These are phyloP conservation scores for Drosophila quadrilineata DNA, from an alignment of 1,140 invertebrate genomes.

Conservation along the genomic window DNA sequence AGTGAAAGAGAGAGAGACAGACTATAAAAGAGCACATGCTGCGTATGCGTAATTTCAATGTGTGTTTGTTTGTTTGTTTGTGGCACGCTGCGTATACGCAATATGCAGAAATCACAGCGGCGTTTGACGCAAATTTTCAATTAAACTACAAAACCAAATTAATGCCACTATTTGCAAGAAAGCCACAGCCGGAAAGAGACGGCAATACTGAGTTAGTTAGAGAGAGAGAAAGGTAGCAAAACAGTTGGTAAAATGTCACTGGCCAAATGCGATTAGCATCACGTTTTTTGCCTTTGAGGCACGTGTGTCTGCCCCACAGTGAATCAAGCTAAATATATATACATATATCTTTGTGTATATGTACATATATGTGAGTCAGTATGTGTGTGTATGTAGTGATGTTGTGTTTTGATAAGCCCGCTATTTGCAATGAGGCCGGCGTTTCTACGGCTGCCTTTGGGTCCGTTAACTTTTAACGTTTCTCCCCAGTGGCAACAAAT, in stretches of 20 bases:
- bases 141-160: slow-evolving; percentile 39
- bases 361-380: neutral
- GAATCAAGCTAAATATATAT: no score
- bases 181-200: neutral
- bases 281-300: slow-evolving; percentile 55
- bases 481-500: no score
- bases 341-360: no score
- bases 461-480: no score
- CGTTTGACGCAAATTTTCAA: slow-evolving; percentile 42
- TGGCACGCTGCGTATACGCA: slow-evolving; percentile 52
- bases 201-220: slow-evolving; percentile 8
- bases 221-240: slow-evolving; percentile 11
- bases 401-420: slow-evolving; percentile 71
- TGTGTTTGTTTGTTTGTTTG: slow-evolving; percentile 13
- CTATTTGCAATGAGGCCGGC: slow-evolving; percentile 47
- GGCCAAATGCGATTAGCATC: slow-evolving; percentile 67
- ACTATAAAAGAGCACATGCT: no score
- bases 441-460: slow-evolving; percentile 62
- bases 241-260: slow-evolving; percentile 35
- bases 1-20: no score
- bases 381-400: slow-evolving; percentile 40
- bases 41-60: slow-evolving; percentile 31
- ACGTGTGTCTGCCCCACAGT: slow-evolving; percentile 29
- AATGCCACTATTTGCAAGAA: slow-evolving; percentile 19
- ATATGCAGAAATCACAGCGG: slow-evolving; percentile 38